Evolutionary conservation across 2,113 vertebrate species (phyloP).

Genomic region (Pelvicachromis taeniatus): DNA sequence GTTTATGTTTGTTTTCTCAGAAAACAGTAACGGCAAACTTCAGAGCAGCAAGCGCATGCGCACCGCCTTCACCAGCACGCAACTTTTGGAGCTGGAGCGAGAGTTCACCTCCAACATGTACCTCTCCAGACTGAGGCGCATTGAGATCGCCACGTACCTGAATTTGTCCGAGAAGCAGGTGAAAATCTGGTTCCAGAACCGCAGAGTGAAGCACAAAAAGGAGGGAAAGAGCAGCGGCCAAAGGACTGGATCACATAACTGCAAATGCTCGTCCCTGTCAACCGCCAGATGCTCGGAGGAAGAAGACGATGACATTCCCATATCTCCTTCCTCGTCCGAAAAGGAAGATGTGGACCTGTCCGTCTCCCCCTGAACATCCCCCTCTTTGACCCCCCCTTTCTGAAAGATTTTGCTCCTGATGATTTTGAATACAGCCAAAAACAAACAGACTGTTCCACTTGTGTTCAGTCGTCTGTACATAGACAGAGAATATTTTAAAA

Average conservation of each 20-base stretch:
- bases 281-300: constrained; percentile 87
- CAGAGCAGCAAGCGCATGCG: constrained; percentile 99
- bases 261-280: constrained; percentile 90
- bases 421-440: constrained; percentile 68
- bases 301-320: constrained; percentile 87
- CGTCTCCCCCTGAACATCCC: constrained; percentile 78
- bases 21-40: constrained; percentile 85
- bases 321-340: constrained; percentile 92
- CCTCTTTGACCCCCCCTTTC: not conserved
- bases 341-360: constrained; percentile 93
- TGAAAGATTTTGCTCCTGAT: constrained; percentile 41
- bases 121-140: constrained; percentile 94
- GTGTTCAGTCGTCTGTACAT: constrained; percentile 67
- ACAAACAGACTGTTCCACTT: constrained; percentile 50
- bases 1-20: constrained; percentile 57
- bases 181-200: constrained; percentile 99
- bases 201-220: constrained; percentile 98
- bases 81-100: constrained; percentile 95
- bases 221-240: constrained; percentile 89
- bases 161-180: constrained; percentile 99
- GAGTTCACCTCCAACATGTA: constrained; percentile 99
- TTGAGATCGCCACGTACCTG: constrained; percentile 98
- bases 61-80: constrained; percentile 98
- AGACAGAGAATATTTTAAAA: constrained; percentile 71
- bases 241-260: constrained; percentile 77